Evolutionary conservation across 1,140 invertebrate genomes (phyloP).

Genomic region (Drosophila navojoa): DNA sequence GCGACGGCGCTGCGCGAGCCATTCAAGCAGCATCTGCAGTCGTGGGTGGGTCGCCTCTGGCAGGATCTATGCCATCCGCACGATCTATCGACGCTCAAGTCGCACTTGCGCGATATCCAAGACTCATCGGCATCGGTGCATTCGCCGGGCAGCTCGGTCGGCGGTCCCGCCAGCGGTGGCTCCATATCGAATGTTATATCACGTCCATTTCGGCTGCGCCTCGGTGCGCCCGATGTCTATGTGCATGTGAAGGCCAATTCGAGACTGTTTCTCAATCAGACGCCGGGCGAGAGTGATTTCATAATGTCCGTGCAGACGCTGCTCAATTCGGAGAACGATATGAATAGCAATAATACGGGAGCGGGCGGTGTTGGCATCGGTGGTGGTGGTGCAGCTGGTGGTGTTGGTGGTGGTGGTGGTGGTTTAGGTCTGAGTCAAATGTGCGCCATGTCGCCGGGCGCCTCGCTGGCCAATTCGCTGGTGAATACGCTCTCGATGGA

Average conservation of each 20-base stretch:
- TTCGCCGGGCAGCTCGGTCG: constrained; percentile 60
- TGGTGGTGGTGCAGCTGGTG: not conserved
- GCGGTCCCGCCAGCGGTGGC: constrained; percentile 13
- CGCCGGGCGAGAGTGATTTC: constrained; percentile 90
- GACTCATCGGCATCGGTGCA: constrained; percentile 85
- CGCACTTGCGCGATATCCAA: constrained; percentile 91
- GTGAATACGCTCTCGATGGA: constrained; percentile 76
- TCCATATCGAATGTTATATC: constrained; percentile 80
- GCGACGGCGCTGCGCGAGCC: constrained; percentile 87
- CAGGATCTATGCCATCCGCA: constrained; percentile 91
- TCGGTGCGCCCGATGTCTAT: constrained; percentile 89
- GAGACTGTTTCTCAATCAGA: constrained; percentile 91
- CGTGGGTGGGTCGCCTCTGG: constrained; percentile 85
- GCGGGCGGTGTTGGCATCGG: constrained; percentile 13
- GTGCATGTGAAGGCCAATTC: constrained; percentile 95
- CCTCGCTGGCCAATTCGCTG: constrained; percentile 69
- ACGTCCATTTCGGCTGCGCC: constrained; percentile 91
- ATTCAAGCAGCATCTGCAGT: constrained; percentile 88
- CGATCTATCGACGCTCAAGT: constrained; percentile 89
- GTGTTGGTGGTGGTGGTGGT: not conserved
- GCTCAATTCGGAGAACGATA: constrained; percentile 86
- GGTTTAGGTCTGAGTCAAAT: constrained; percentile 48
- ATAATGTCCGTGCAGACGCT: constrained; percentile 96
- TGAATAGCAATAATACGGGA: constrained; percentile 84
- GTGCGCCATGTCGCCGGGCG: constrained; percentile 72